Base-by-base conservation (phyloP, 2,797 vertebrate genomes). In the Chiroxiphia lanceolata region DNA sequence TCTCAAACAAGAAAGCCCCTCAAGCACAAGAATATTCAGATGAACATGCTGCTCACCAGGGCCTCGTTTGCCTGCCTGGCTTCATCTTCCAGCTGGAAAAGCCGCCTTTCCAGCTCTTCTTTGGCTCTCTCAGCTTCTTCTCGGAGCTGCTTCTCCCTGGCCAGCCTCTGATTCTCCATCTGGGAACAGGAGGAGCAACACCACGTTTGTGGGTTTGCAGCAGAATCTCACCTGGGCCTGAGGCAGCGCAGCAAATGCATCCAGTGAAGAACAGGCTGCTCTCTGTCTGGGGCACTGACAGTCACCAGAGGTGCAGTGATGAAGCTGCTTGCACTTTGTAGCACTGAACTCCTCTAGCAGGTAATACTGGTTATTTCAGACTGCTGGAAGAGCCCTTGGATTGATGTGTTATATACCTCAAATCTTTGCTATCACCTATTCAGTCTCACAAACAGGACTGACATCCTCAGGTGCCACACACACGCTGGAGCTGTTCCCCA, bases 11-110 rank as follows among this genome's bases (percentile, higher is more conserved):
- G 40, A 57, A 51, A 80, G 13, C 7, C 38, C 56, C 15, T 34
- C 42, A 93, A 80, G 76, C 38, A 78, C 54, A 81, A 60, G 64
- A 69, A 69, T 15, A 86, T 74, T 40, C 69, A 89, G 38, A 20
- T 13, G 45, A 38, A 77, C 1, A 13, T 38, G 33, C 60, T 51
- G 85, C 98, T 98, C 95, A 99, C 99, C 97, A 99, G 97, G 5
- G 99, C 99, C 93, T 99, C 99, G 0, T 99, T 99, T 95, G 99
- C 98, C 95, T 99, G 98, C 69, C 99, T 98, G 15, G 99, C 98
- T 93, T 99, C 99, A 14, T 99, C 99, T 94, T 99, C 99, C 94
- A 99, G 96, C 97, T 99, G 99, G 96, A 99, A 99, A 29, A 99
- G 97, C 20, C 99, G 98, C 76, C 98, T 98, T 83, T 99, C 99